A percentile compares a stretch with the other conserved stretches of the same genome.
Evolutionary conservation across 1,140 invertebrate species (phyloP).

Genomic region (Drosophila ohnishii): DNA sequence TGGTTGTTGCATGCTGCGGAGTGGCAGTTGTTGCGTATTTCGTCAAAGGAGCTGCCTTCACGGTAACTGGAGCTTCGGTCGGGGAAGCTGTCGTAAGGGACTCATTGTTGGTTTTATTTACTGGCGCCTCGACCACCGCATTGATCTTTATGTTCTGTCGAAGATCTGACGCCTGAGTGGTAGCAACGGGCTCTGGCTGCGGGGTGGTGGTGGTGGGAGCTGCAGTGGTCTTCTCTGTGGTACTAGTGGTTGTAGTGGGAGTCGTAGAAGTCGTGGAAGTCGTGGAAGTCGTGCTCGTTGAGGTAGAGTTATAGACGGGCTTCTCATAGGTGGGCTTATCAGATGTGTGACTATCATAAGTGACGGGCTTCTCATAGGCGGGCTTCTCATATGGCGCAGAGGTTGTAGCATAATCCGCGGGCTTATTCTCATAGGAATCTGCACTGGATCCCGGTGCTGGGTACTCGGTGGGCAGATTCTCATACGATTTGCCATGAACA

Average conservation of each 20-base stretch:
- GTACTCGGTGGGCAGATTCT: neutral
- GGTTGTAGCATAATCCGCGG: constrained; percentile 16
- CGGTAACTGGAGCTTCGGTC: constrained; percentile 5
- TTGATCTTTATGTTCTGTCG: constrained; percentile 25
- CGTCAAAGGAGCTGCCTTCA: neutral
- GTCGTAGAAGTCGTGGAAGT: neutral
- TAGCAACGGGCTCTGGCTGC: neutral
- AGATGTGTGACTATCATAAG: neutral
- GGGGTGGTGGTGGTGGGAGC: constrained; percentile 3
- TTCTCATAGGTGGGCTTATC: neutral
- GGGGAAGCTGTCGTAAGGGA: neutral
- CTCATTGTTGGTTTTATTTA: neutral
- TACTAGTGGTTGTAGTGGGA: neutral
- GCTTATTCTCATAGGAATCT: constrained; percentile 3
- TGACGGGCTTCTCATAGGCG: neutral
- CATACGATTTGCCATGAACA: neutral
- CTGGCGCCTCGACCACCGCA: constrained; percentile 9
- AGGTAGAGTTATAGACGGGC: neutral
- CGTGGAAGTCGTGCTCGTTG: neutral
- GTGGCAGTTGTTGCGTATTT: constrained; percentile 18
- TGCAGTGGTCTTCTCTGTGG: neutral
- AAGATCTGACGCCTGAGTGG: neutral
- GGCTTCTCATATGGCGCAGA: neutral
- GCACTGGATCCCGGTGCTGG: neutral
- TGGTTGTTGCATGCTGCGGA: constrained; percentile 17